phyloP scores from a whole-genome alignment of 2,797 vertebrate species.

The Muscicapa striata region DNA sequence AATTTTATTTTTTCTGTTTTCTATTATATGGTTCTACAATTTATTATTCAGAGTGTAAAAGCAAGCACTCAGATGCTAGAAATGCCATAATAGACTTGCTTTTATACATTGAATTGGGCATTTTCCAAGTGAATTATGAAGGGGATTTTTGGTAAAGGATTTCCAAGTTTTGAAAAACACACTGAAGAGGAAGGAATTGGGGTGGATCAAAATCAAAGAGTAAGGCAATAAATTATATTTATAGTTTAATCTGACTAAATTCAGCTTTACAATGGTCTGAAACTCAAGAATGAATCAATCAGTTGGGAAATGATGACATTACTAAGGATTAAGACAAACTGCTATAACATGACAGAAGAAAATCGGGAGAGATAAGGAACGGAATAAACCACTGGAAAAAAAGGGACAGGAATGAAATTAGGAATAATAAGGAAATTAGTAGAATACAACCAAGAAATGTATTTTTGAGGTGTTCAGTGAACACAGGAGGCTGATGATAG shows the following conservation, averaged over 20 bases:
- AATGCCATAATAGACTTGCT: not conserved
- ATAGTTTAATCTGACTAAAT: not conserved
- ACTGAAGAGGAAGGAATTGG: not conserved
- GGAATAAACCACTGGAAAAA: not conserved
- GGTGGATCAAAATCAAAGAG: not conserved
- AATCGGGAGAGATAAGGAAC: not conserved
- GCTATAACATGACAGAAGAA: not conserved
- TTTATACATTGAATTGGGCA: not conserved
- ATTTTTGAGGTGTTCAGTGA: not conserved
- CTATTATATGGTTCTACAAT: not conserved
- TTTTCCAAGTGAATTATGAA: not conserved
- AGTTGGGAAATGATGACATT: not conserved
- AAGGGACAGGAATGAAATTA: not conserved
- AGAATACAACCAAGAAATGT: not conserved
- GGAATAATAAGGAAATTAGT: not conserved
- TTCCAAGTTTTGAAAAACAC: not conserved
- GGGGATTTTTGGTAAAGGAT: not conserved
- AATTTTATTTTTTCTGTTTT: not conserved
- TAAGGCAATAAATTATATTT: not conserved
- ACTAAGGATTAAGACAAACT: not conserved
- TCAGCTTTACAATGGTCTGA: not conserved
- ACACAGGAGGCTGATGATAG: not conserved
- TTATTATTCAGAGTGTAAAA: not conserved
- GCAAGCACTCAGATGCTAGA: not conserved
- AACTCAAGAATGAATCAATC: not conserved